phyloP scores from a whole-genome alignment of 2,888 invertebrate species.

The Lithophane leautieri region DNA sequence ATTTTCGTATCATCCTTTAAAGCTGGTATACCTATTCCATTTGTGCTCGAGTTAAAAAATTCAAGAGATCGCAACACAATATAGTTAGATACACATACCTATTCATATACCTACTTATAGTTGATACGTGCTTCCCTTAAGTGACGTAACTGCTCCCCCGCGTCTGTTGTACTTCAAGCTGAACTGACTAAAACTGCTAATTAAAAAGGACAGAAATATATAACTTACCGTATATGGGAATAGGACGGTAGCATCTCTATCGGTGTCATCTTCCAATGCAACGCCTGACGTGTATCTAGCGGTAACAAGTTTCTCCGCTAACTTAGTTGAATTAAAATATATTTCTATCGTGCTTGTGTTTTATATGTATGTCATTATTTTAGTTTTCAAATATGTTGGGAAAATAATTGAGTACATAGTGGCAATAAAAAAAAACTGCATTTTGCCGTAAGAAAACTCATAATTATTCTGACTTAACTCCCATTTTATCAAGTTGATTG shows the following conservation, averaged over 20 bases:
- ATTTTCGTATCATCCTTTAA: conserved; percentile 62
- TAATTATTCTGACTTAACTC: neutral
- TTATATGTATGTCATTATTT: neutral
- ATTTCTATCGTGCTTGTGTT: conserved; percentile 1
- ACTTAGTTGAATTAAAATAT: conserved; percentile 18
- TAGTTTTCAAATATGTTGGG: neutral
- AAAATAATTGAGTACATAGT: neutral
- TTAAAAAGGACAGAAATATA: conserved; percentile 82
- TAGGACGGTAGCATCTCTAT: conserved; percentile 84
- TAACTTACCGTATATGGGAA: conserved; percentile 84
- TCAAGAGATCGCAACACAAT: conserved; percentile 72
- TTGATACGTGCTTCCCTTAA: conserved; percentile 70
- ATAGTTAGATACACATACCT: conserved; percentile 58
- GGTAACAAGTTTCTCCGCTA: conserved; percentile 78
- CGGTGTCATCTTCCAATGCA: conserved; percentile 85
- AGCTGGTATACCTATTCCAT: conserved; percentile 70
- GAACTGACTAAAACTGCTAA: conserved; percentile 77
- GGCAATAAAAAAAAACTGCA: neutral
- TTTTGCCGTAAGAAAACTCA: neutral
- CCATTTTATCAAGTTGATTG: neutral
- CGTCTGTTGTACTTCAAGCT: conserved; percentile 82
- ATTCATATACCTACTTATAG: conserved; percentile 68
- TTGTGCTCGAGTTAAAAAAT: conserved; percentile 74
- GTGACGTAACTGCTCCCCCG: conserved; percentile 85
- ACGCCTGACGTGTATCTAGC: conserved; percentile 82